Base-by-base conservation (phyloP, 2,113 vertebrate genomes). In the Rhynchomys soricoides region DNA sequence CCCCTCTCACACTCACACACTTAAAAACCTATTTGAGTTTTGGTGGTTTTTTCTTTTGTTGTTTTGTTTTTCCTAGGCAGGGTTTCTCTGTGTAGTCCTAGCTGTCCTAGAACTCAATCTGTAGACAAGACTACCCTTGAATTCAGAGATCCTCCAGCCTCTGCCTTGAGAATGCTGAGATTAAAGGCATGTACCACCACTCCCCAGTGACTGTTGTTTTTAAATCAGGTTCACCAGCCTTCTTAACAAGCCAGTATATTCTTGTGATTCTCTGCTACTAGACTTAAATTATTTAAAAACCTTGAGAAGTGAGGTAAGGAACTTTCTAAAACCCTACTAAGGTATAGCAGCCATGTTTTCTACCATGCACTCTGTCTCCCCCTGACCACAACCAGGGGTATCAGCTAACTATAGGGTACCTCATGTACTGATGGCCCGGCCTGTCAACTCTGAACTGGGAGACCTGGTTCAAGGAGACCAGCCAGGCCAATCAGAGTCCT, bases 281-380 rank as follows among this genome's bases (percentile, higher is more conserved):
- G 37, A 86, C 2, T 22, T 89, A 70, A 79, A 22, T 91, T 87
- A 96, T 74, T 95, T 79, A 81, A 66, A 89, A 89, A 95, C 68
- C 9, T 79, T 92, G 10, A 96, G 57, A 95, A 95, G 74, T 86
- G 29, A n/a, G 22, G 16, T 62, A 45, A 45, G 13, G n/a, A 90
- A 29, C 85, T 88, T 92, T 40, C 29, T 21, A 5, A 4, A 68
- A 29, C 8, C 13, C n/a, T 91, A 71, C 82, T 92, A 73, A 88
- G 87, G 13, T 22, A 57, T 7, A 68, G 73, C 4, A 64, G 73
- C 37, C 21, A 16, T 11, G 7, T 93, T 79, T 89, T 34, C 88
- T 95, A 59, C 43, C 26, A 37, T 13, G 12, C 55, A 62, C 13
- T 24, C 77, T 48, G 17, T 5, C 13, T 4, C 24, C 52, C 4